Percentiles rank a stretch among this genome's conserved stretches.
These are phyloP conservation scores for Andricus grossulariae DNA, from an alignment of 1,140 invertebrate species.

Conservation along the genomic window DNA sequence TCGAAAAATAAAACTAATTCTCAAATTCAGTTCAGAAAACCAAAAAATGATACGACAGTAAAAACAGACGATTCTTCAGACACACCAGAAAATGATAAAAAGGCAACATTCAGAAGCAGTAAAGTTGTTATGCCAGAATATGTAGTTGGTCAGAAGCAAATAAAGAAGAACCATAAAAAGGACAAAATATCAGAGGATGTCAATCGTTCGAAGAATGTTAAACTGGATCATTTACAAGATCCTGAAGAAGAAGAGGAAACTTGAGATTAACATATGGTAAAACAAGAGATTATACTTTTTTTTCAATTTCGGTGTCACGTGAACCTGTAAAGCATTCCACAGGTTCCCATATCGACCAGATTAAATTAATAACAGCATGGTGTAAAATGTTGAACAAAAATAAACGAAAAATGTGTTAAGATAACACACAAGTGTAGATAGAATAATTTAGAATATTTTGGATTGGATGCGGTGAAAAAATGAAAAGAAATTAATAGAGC, in stretches of 20 bases:
- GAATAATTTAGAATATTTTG: no score
- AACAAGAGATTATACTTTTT: no score
- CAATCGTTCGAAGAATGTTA: constrained; percentile 70
- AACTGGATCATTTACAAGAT: constrained; percentile 79
- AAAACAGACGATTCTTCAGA: not conserved
- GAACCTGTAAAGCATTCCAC: no score
- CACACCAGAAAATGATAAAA: constrained; percentile 65
- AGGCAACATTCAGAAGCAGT: constrained; percentile 79
- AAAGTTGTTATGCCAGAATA: constrained; percentile 88
- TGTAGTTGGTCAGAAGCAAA: constrained; percentile 81
- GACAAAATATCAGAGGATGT: constrained; percentile 59
- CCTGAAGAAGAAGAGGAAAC: constrained; percentile 72
- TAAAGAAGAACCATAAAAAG: constrained; percentile 72
- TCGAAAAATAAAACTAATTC: constrained; percentile 44
- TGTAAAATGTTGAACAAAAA: no score
- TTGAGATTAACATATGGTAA: not conserved
- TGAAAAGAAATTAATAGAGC: no score
- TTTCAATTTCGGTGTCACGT: no score
- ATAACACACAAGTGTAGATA: no score
- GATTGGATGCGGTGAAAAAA: no score
- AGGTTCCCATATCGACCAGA: no score
- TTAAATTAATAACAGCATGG: no score
- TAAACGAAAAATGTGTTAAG: no score
- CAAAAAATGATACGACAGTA: constrained; percentile 51
- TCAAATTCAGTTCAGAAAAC: constrained; percentile 55